These are phyloP conservation scores for Drosophila biarmipes DNA, from an alignment of 1,140 invertebrate genomes.

Conservation along the genomic window DNA sequence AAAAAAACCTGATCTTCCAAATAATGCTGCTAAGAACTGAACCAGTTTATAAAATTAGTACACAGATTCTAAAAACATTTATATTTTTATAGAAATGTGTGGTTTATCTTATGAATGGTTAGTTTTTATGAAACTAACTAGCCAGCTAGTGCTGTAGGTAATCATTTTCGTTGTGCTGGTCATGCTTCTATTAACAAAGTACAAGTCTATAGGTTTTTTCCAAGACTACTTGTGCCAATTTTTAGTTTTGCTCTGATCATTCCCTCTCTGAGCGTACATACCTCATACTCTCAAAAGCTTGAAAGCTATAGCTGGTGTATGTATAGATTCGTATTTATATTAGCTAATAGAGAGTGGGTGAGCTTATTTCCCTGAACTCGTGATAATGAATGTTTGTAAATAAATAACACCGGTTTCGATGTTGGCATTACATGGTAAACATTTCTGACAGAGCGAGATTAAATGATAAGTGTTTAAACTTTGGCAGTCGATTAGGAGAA, in stretches of 20 bases:
- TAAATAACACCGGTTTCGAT: constrained; percentile 13
- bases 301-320: constrained; percentile 8
- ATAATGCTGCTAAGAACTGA: not conserved
- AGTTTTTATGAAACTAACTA: not conserved
- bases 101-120: too few species aligned
- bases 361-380: constrained; percentile 5
- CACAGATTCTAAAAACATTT: not conserved
- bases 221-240: not conserved
- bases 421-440: not conserved
- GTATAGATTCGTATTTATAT: not conserved
- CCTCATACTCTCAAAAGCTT: constrained; percentile 1
- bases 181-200: not conserved
- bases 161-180: not conserved
- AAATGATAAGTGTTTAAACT: not conserved
- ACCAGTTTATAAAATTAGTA: not conserved
- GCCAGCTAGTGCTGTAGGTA: not conserved
- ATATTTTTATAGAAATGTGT: too few species aligned
- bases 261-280: not conserved
- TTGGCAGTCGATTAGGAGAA: not conserved
- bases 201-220: not conserved
- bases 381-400: constrained; percentile 40
- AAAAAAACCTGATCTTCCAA: not conserved
- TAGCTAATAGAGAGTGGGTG: not conserved
- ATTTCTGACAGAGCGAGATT: not conserved
- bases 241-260: not conserved